Conservation (phyloP, 2,113 vertebrate species). For the Pteropus alecto region DNA sequence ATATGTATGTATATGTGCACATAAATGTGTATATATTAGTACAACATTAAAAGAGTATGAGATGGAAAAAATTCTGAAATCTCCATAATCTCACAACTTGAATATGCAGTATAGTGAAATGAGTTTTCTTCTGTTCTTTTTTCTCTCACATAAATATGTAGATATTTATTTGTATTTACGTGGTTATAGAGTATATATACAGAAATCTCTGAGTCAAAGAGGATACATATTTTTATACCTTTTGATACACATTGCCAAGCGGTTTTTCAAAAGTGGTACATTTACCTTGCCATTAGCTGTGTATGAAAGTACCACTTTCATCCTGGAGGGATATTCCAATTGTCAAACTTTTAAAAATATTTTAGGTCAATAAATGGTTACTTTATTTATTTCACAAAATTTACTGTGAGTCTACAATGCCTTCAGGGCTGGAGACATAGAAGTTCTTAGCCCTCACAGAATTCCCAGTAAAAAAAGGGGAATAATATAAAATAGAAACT, state of each 20-base stretch:
- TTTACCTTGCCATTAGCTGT: not conserved
- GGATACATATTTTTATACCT: not conserved
- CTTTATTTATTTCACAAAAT: conserved; percentile 3
- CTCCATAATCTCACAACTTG: too few species aligned
- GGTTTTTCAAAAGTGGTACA: not conserved
- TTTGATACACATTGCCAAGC: not conserved
- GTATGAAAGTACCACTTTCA: not conserved
- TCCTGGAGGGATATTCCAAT: not conserved
- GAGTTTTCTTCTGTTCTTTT: too few species aligned
- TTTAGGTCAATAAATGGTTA: not conserved
- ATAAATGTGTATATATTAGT: not conserved
- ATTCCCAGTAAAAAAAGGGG: not conserved
- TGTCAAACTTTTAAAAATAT: not conserved
- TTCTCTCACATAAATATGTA: too few species aligned
- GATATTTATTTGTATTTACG: too few species aligned
- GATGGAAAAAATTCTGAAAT: too few species aligned
- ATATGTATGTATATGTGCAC: not conserved
- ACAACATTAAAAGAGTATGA: too few species aligned
- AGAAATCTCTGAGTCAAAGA: not conserved
- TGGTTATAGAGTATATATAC: too few species aligned
- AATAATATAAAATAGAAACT: not conserved
- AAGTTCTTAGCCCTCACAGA: not conserved
- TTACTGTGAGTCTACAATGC: not conserved
- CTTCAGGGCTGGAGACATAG: not conserved
- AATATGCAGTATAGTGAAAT: too few species aligned